Evolutionary conservation across 2,888 invertebrate species (phyloP).

Genomic region (Dryococelus australis): DNA sequence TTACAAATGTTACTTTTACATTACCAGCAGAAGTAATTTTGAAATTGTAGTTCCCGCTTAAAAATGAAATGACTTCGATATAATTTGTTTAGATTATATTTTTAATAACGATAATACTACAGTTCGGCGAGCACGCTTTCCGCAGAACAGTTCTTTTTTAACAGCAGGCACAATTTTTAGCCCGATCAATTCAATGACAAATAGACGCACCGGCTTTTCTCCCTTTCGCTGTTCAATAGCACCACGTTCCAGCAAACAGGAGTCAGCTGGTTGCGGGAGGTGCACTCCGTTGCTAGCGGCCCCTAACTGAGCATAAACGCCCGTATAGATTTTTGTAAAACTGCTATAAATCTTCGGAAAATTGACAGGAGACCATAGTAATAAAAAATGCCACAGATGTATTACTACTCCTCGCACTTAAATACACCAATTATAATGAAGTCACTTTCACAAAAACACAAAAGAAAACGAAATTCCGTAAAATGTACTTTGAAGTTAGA

Average conservation of each 20-base stretch:
- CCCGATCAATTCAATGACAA: conserved; percentile 35
- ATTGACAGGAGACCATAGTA: background rate
- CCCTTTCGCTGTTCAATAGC: conserved; percentile 28
- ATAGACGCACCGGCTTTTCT: conserved; percentile 39
- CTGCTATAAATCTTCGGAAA: conserved; percentile 27
- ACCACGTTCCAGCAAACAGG: background rate
- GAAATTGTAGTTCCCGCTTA: background rate
- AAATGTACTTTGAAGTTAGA: background rate
- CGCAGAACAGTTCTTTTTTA: background rate
- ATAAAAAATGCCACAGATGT: background rate
- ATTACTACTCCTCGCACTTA: background rate
- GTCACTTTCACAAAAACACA: background rate
- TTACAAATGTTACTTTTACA: background rate
- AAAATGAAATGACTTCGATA: conserved; percentile 19
- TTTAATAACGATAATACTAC: background rate
- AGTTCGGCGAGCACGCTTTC: background rate
- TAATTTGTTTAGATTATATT: background rate
- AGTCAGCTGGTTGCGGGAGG: conserved; percentile 40
- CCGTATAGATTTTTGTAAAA: conserved; percentile 34
- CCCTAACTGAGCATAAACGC: conserved; percentile 37
- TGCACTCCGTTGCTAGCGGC: conserved; percentile 39
- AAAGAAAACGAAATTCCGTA: background rate
- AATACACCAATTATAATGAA: background rate
- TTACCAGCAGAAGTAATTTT: background rate
- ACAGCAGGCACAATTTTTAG: background rate